Evolutionary conservation across 1,140 invertebrate genomes (phyloP), one percentile per base, ranked within the genome.

Genomic region (Schlechtendalia chinensis): DNA sequence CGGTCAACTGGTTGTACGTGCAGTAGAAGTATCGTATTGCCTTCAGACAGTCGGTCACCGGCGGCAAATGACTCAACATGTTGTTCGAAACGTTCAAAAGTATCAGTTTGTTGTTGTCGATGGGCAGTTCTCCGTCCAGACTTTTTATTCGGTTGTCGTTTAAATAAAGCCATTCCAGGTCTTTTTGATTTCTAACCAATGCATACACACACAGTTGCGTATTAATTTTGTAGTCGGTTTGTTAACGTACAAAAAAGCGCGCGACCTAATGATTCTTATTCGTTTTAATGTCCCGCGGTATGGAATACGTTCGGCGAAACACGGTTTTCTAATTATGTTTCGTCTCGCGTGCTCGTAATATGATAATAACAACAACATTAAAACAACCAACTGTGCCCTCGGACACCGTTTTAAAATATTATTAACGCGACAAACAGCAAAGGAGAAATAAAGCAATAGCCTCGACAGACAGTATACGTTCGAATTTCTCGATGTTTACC

Each of bases 161-260:
- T 39, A 94, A 89, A 75, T 93, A 90, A 54, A 94, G 87, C 90
- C 92, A 93, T 83, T 92, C 89, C 19, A 94, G 85, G 75, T 91
- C 88, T 82, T 90, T 88, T 47, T 94, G 84, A 75, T 91, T 89
- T 80, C 88, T 89, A 84, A 47, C 85, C 24, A 61, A 69, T 82
- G 80, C 24, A 71, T 2, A 19, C n/a, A 19, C 2, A 59, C 8
- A 56, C 8, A 12, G 11, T 39, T 65, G 3, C 2, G 27, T 59
- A n/a, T n/a, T n/a, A n/a, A n/a, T n/a, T n/a, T n/a, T n/a, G n/a
- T n/a, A n/a, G n/a, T n/a, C n/a, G n/a, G n/a, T n/a, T n/a, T n/a
- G n/a, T n/a, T n/a, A n/a, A n/a, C n/a, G n/a, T n/a, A n/a, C n/a
- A n/a, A n/a, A n/a, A n/a, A n/a, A n/a, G n/a, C n/a, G n/a, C n/a